Conservation (phyloP, 2,888 invertebrate genomes). For the Sabatieria punctata region DNA sequence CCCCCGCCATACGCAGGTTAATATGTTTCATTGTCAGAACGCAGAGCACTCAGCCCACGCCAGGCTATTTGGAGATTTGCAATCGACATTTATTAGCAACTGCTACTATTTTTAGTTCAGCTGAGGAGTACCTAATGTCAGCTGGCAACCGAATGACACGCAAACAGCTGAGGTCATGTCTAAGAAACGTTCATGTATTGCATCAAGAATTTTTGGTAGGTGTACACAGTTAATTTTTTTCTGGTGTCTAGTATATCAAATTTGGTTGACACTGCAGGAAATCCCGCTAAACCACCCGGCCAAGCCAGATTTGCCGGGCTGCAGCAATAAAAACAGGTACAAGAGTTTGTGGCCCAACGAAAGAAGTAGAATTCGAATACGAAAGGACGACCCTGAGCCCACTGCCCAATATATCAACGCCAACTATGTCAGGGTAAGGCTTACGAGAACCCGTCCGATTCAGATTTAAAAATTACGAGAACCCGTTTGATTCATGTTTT, state of each 20-base stretch:
- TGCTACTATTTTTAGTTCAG: constrained; percentile 33
- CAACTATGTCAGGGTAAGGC: constrained; percentile 66
- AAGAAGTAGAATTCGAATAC: constrained; percentile 32
- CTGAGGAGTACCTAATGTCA: constrained; percentile 42
- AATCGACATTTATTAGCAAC: background rate
- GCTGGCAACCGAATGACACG: constrained; percentile 43
- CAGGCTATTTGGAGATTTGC: too few species aligned
- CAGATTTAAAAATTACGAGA: too few species aligned
- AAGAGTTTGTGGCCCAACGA: constrained; percentile 58
- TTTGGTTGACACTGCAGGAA: constrained; percentile 38
- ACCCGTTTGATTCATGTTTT: too few species aligned
- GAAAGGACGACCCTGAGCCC: constrained; percentile 45
- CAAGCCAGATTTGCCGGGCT: constrained; percentile 69
- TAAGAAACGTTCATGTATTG: constrained; percentile 41
- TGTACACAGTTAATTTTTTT: too few species aligned
- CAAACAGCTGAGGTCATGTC: constrained; percentile 38
- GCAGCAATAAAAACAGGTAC: constrained; percentile 72
- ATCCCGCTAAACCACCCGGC: constrained; percentile 78
- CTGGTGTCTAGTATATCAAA: too few species aligned
- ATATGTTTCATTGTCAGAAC: too few species aligned
- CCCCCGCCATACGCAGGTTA: too few species aligned
- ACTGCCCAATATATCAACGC: constrained; percentile 67
- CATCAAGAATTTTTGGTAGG: constrained; percentile 69
- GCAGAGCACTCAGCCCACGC: too few species aligned
- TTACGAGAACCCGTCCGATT: too few species aligned